phyloP scores from a whole-genome alignment of 1,140 invertebrate species.

The Zaprionus tsacasi region DNA sequence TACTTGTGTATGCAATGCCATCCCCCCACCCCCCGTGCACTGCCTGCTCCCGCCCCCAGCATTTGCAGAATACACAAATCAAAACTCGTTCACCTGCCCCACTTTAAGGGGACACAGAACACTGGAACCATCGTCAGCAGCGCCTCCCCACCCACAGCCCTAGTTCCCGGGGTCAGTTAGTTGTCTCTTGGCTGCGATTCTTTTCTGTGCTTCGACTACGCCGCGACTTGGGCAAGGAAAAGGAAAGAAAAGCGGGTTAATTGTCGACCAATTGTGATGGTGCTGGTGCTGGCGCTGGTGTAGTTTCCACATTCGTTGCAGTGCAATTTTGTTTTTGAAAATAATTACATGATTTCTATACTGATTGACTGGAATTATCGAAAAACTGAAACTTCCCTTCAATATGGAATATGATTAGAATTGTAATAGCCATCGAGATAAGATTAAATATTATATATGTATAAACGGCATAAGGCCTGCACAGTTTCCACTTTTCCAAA shows the following conservation, averaged over 20 bases:
- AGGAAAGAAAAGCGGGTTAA: constrained; percentile 22
- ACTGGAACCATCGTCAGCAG: background rate
- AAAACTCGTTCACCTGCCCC: constrained; percentile 38
- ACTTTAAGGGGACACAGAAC: constrained; percentile 11
- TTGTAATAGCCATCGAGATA: background rate
- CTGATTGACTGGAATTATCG: background rate
- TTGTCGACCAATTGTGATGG: constrained; percentile 26
- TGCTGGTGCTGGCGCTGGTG: background rate
- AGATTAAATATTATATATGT: background rate
- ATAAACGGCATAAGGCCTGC: background rate
- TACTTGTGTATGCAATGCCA: constrained; percentile 18
- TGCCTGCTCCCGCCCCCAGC: background rate
- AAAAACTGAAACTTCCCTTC: background rate
- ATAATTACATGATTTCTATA: constrained; percentile 56
- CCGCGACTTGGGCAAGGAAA: background rate
- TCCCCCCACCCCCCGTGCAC: background rate
- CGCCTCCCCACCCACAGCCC: background rate
- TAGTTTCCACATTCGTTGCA: constrained; percentile 17
- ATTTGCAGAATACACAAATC: constrained; percentile 50
- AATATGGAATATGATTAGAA: background rate
- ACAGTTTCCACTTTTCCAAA: background rate
- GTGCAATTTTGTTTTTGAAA: constrained; percentile 65
- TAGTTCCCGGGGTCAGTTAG: constrained; percentile 12
- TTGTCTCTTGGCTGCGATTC: constrained; percentile 5
- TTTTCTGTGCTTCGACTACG: background rate